Conservation (phyloP, 2,797 vertebrate genomes). For the Australoheros facetus region DNA sequence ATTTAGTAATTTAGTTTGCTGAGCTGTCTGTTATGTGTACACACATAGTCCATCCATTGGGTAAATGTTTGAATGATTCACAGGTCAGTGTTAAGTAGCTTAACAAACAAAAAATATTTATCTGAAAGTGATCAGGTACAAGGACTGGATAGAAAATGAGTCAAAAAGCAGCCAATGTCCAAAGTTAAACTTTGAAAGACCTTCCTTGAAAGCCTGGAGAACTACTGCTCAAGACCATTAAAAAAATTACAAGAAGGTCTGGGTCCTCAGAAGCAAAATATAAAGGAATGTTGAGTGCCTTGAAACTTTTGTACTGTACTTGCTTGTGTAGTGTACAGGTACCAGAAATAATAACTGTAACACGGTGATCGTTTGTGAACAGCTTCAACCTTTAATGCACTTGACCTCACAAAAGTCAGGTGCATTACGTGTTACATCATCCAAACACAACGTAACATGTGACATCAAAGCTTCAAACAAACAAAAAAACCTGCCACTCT, state of each 20-base stretch:
- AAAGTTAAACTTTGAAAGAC: background rate
- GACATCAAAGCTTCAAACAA: background rate
- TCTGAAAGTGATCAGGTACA: background rate
- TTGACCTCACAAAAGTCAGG: background rate
- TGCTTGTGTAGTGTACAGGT: background rate
- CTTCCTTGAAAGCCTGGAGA: background rate
- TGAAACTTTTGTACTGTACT: background rate
- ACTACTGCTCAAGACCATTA: background rate
- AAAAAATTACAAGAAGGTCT: background rate
- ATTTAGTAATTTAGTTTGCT: too few species aligned
- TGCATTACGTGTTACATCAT: too few species aligned
- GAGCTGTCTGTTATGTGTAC: background rate
- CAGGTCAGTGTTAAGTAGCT: background rate
- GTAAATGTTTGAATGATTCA: background rate
- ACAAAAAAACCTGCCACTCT: background rate
- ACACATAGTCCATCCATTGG: background rate
- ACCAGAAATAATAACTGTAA: background rate
- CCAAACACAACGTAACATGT: background rate
- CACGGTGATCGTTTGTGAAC: background rate
- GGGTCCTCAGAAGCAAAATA: background rate
- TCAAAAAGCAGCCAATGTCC: background rate
- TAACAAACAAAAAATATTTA: background rate
- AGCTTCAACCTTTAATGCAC: background rate
- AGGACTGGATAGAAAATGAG: background rate
- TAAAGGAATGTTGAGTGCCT: background rate